These are phyloP conservation scores for Lagorchestes hirsutus DNA, from an alignment of 2,797 vertebrate species.

Conservation along the genomic window DNA sequence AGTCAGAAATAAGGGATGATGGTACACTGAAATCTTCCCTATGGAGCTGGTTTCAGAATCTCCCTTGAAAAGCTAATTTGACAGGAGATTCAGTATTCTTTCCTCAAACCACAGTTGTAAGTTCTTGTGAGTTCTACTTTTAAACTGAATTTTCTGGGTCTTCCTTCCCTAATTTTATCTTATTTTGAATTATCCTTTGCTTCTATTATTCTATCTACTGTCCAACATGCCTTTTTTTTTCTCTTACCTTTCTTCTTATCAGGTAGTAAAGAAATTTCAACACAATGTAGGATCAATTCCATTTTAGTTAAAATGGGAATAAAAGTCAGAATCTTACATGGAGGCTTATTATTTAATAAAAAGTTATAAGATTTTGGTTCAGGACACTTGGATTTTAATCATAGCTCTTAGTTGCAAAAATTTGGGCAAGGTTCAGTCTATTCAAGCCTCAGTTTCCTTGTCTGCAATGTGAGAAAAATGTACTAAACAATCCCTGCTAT, in stretches of 20 bases:
- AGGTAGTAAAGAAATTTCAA: background rate
- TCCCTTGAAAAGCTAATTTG: background rate
- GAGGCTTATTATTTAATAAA: background rate
- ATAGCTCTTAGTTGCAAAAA: background rate
- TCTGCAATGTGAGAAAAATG: background rate
- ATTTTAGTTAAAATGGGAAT: constrained; percentile 1
- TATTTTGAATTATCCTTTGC: constrained; percentile 12
- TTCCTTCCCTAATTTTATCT: constrained; percentile 24
- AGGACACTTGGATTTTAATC: background rate
- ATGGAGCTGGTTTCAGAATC: background rate
- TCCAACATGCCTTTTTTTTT: constrained; percentile 13
- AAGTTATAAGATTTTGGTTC: background rate
- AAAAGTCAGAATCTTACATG: background rate
- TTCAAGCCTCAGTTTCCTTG: background rate
- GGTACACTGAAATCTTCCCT: background rate
- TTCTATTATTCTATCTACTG: background rate
- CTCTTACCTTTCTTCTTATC: constrained; percentile 53
- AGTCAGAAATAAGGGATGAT: background rate
- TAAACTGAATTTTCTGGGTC: background rate
- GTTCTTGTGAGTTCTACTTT: background rate
- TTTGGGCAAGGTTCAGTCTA: background rate
- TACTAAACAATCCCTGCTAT: background rate
- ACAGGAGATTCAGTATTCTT: background rate
- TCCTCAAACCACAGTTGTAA: background rate
- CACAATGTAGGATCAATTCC: background rate